phyloP scores from a whole-genome alignment of 2,888 invertebrate genomes.

The Parnassius orleans region DNA sequence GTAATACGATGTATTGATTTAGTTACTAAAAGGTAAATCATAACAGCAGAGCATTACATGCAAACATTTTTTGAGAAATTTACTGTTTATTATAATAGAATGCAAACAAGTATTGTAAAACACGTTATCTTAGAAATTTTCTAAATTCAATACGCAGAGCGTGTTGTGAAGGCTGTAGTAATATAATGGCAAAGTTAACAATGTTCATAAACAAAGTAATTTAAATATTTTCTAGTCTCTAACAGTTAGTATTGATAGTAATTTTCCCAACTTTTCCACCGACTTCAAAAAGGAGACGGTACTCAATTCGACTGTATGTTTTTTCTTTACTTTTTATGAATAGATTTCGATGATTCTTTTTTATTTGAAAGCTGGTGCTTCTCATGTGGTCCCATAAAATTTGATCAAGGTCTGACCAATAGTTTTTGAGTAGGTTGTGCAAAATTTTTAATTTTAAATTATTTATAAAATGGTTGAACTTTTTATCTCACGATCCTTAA shows the following conservation, averaged over 20 bases:
- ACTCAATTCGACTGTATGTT: too few relatives aligned
- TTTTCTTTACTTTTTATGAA: too few relatives aligned
- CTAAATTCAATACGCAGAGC: conserved; percentile 3
- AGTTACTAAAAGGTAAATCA: conserved; percentile 14
- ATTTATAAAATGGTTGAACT: not conserved
- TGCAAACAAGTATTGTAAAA: conserved; percentile 6
- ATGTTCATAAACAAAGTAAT: conserved; percentile 16
- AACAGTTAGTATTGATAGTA: conserved; percentile 7
- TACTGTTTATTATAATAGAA: conserved; percentile 10
- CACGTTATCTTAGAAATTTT: conserved; percentile 10
- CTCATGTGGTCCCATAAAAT: too few relatives aligned
- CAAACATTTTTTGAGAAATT: conserved; percentile 14
- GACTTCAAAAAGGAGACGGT: too few relatives aligned
- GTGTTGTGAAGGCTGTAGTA: conserved; percentile 5
- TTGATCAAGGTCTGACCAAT: too few relatives aligned
- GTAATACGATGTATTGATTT: conserved; percentile 11
- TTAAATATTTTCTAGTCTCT: conserved; percentile 12
- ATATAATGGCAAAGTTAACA: conserved; percentile 2
- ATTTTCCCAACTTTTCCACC: not conserved
- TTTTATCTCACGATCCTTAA: conserved; percentile 1
- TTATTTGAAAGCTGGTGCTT: too few relatives aligned
- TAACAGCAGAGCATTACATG: not conserved
- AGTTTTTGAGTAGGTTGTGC: too few relatives aligned
- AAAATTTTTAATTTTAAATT: too few relatives aligned
- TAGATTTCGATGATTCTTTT: too few relatives aligned